Base-by-base conservation (phyloP, 2,888 invertebrate genomes). In the Apodemia duryi region DNA sequence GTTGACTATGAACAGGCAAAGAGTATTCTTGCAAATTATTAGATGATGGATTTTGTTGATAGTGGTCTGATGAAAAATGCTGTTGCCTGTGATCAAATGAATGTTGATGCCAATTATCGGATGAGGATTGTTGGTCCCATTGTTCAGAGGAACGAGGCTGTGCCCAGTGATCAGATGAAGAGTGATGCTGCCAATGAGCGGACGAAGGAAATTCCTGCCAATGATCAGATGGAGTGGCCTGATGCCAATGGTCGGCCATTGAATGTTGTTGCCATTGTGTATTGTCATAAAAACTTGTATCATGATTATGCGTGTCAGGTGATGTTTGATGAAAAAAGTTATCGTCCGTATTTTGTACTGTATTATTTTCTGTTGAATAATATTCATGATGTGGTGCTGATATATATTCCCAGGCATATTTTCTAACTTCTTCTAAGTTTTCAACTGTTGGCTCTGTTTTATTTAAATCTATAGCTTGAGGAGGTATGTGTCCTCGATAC, bases 401-500 rank as follows among this genome's bases (percentile, higher is more conserved):
- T 66, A 77, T 79, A 71, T 85, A 80, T 65, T 85, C 81, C 88
- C 87, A 88, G 21, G 79, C 86, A 71, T 85, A 82, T 70, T 83
- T 80, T 74, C 84, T 84, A 49, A 88, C 75, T 69, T 85, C 83
- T 69, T 81, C 80, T 35, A 75, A 76, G 71, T 81, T 76, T 54
- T 84, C 80, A 29, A 72, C 52, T 67, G 72, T 75, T 65, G 70
- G 73, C 57, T 76, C 73, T 6, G 68, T 68, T 32, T 75, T 70
- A 54, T 68, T 70, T n/a, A 65, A 66, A 61, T 80, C 76, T 38
- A 83, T 76, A 61, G 72, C 70, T 61, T 73, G 76, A 6, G 84
- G 85, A 63, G 88, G 90, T 74, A 92, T 89, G 69, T 91, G 84
- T 73, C 92, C 93, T 82, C 92, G 91, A 82, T 95, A 95, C 76